Base-by-base conservation (phyloP, 2,888 invertebrate genomes). In the Tachina fera region DNA sequence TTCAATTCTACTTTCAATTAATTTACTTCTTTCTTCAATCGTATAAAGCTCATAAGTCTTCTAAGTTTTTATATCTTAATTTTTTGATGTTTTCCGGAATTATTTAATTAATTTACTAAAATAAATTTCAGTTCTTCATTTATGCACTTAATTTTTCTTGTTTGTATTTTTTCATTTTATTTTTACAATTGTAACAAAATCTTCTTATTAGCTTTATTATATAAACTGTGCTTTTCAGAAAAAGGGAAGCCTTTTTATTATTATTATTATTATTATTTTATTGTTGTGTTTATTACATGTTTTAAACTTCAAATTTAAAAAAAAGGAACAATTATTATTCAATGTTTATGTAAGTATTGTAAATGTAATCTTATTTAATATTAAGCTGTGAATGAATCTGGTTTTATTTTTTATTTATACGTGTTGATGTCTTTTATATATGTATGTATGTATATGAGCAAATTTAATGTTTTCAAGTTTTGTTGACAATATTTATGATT, bases 31-130 rank as follows among this genome's bases (percentile, higher is more conserved):
- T 76, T 67, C 31, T 76, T 68, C 43, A 70, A 72, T 65, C 84
- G 88, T 89, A 89, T 91, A 91, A 90, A 90, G 90, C 90, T 81
- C 90, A 89, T 90, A 89, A 90, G 90, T 90, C 90, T 91, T 90
- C 90, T 90, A 90, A 89, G 87, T 88, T 87, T 87, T 60, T 87
- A 63, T 88, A 88, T 75, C 22, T 61, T 47, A 67, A 63, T 67
- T 60, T 61, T 45, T 68, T 19, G 61, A 39, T 22, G 47, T 14
- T 70, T 70, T 53, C 68, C n/a, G 1, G 60, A 49, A 41, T 43
- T 45, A 22, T 67, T 72, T 61, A 67, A 45, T 77, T 63, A 70
- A 75, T 86, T 77, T 79, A 67, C 75, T 79, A 79, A 76, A 85
- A 61, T 77, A 78, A 85, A 85, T 74, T 78, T 82, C 81, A 85